A percentile compares a stretch with the other conserved stretches of the same genome.
Conservation (phyloP, 2,113 vertebrate species). For the Lagopus leucura region DNA sequence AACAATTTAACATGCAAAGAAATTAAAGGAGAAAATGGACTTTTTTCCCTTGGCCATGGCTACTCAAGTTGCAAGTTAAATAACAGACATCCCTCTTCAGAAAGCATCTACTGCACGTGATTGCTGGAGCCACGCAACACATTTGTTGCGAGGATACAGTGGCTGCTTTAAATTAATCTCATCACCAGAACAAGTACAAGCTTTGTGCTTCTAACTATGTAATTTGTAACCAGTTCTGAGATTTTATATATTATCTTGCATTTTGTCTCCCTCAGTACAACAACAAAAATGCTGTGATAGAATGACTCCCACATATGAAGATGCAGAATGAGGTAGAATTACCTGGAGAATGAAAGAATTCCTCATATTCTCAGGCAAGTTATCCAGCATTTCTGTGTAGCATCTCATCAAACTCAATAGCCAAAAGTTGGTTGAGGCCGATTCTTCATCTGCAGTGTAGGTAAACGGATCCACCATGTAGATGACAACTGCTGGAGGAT, state of each 20-base stretch:
- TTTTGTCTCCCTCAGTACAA: background rate
- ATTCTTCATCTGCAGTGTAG: constrained; percentile 86
- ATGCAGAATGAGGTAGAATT: background rate
- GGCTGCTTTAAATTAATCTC: background rate
- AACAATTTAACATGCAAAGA: background rate
- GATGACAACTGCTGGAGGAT: constrained; percentile 91
- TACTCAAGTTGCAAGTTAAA: background rate
- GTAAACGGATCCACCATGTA: constrained; percentile 97
- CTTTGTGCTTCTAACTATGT: background rate
- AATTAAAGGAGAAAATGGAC: constrained; percentile 4
- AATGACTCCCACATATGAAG: background rate
- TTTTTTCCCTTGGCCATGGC: background rate
- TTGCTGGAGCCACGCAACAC: background rate
- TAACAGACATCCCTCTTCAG: background rate
- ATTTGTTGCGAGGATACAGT: background rate
- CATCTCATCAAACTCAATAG: constrained; percentile 92
- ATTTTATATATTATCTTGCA: background rate
- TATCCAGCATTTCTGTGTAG: constrained; percentile 94
- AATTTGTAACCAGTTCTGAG: background rate
- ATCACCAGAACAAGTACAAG: background rate
- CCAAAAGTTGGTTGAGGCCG: constrained; percentile 89
- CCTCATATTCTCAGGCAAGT: constrained; percentile 90
- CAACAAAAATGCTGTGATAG: background rate
- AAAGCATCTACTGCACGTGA: background rate
- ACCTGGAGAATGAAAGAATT: constrained; percentile 95